Conservation (phyloP, 2,113 vertebrate genomes). For the Tinamus guttatus region DNA sequence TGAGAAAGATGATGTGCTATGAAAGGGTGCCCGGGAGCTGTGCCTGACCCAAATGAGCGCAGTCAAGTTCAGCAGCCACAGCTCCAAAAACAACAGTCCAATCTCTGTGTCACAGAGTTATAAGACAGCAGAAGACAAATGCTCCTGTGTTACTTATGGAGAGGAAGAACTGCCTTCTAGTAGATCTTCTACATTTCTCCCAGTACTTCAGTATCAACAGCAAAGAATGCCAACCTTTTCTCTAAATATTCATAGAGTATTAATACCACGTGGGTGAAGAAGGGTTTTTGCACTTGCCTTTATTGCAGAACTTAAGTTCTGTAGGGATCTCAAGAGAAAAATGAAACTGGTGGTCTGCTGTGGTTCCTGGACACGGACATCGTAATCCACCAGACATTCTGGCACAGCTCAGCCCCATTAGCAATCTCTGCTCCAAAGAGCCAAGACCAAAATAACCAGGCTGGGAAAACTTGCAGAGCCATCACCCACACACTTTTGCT, state of each 20-base stretch:
- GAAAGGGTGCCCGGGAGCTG: background rate
- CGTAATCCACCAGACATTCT: background rate
- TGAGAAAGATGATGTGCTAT: background rate
- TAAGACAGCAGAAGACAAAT: background rate
- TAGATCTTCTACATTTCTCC: background rate
- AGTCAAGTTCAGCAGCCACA: accelerated
- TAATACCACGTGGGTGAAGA: slow-evolving; percentile 26
- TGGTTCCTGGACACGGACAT: background rate
- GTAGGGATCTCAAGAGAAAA: background rate
- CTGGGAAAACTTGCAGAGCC: slow-evolving; percentile 17
- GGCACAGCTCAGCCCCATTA: background rate
- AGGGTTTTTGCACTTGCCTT: slow-evolving; percentile 34
- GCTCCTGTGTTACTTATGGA: background rate
- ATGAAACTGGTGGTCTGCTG: background rate
- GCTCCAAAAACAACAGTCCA: background rate
- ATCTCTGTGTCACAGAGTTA: background rate
- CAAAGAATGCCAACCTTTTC: slow-evolving; percentile 30
- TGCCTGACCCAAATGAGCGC: background rate
- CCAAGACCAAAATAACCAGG: slow-evolving; percentile 36
- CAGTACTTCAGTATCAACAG: background rate
- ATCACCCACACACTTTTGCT: background rate
- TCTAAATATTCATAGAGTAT: slow-evolving; percentile 34
- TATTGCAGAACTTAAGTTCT: slow-evolving; percentile 35
- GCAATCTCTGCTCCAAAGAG: background rate
- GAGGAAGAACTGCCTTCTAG: background rate